Conservation (phyloP, 2,888 invertebrate genomes). For the Maniola hyperantus region DNA sequence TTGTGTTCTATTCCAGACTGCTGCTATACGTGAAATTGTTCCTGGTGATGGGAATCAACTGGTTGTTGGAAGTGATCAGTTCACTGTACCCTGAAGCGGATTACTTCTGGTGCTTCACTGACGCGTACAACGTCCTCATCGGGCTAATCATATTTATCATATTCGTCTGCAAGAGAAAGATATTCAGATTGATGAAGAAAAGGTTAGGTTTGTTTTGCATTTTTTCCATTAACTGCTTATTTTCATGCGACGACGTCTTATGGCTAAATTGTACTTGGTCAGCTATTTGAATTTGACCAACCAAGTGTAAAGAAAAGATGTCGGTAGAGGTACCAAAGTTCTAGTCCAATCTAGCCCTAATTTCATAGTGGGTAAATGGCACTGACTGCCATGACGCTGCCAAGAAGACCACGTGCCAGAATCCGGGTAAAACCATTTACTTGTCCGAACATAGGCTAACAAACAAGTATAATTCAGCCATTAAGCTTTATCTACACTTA, state of each 20-base stretch:
- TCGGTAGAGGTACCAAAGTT: too few species aligned
- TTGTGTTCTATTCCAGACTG: slow-evolving; percentile 76
- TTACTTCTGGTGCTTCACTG: slow-evolving; percentile 84
- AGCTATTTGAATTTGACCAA: neutral
- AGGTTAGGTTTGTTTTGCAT: slow-evolving; percentile 61
- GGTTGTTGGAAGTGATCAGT: slow-evolving; percentile 88
- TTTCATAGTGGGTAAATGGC: neutral
- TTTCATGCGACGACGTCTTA: neutral
- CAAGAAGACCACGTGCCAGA: neutral
- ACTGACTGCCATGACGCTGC: neutral
- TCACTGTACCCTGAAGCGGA: slow-evolving; percentile 76
- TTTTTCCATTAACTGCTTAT: neutral
- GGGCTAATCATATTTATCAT: slow-evolving; percentile 88
- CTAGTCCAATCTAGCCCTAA: neutral
- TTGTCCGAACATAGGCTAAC: neutral
- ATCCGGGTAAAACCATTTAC: neutral
- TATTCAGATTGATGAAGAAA: slow-evolving; percentile 83
- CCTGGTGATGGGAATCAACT: slow-evolving; percentile 88
- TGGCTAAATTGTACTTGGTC: neutral
- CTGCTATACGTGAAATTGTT: slow-evolving; percentile 87
- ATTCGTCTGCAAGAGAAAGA: slow-evolving; percentile 88
- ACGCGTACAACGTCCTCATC: slow-evolving; percentile 86
- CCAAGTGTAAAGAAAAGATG: neutral
- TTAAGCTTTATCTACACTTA: neutral
- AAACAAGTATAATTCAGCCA: neutral